Base-by-base conservation (phyloP, 2,888 invertebrate genomes). In the Nasonovia ribisnigri region DNA sequence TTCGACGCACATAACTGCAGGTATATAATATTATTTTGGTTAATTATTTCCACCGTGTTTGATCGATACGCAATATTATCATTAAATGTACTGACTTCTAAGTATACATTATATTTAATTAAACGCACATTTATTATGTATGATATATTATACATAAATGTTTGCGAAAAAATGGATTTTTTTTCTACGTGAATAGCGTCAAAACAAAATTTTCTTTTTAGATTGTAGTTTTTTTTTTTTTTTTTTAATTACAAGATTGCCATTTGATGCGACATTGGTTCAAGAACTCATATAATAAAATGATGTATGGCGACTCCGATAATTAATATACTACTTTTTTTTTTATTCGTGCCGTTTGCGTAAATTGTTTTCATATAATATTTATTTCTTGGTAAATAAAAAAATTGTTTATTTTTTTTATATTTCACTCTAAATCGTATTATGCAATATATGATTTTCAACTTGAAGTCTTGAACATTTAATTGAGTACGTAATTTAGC, bases 321-420 rank as follows among this genome's bases (percentile, higher is more conserved):
- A 60, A 89, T 89, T 43, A 43, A 43, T 89, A 89, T 89, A 67
- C 67, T 16, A 36, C 67, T 43, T 26, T 89, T 60, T 57, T 88
- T 89, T 89, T 29, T 88, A 43, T 89, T 43, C 43, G 1, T 88
- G 29, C 36, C 60, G 8, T 60, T 60, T 29, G 43, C 60, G 89
- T 89, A 60, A 43, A 89, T 67, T n/a, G 67, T 67, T 67, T 36
- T 67, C 67, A 67, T n/a, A 67, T 36, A 89, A 89, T 88, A 51
- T 60, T 89, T 36, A 89, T 60, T 54, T 60, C 89, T 57, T 29
- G 16, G 57, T 54, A 88, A 54, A 88, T 42, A 42, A 54, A 88
- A 54, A 88, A 43, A 88, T 29, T 57, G 6, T 26, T 29, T 11
- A n/a, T 29, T 10, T 54, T 88, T 54, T 88, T 43, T 42, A 57